Evolutionary conservation across 2,797 vertebrate genomes (phyloP), one percentile per base, ranked within the genome.

Genomic region (Pipistrellus kuhlii): DNA sequence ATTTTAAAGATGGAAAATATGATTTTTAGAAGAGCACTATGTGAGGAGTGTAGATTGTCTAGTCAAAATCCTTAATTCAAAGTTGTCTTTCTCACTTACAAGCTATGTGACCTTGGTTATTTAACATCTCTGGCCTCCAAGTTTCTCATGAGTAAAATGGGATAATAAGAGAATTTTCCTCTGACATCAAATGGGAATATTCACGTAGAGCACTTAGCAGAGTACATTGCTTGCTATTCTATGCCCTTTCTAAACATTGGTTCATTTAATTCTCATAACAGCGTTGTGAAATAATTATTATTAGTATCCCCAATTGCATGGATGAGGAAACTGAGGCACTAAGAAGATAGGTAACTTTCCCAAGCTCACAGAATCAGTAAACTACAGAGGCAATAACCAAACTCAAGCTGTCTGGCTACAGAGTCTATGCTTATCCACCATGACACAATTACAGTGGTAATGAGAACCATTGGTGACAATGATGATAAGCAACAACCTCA

Each of bases 321-420:
- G 32, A 91, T 85, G 44, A 96, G 18, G 21, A 91, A 95, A 93
- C 0, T 46, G 55, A 93, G 38, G 73, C 44, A 62, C 27, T 25
- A 53, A 59, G 17, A 85, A 27, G 3, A 46, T 62, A 76, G n/a
- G 3, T 32, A 32, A 80, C 18, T 82, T 84, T 2, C 21, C 8
- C 10, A 80, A 62, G 9, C 5, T 62, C 64, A 76, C 6, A 85
- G 20, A 90, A 77, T n/a, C 20, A 23, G 30, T 51, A 82, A 64
- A 14, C 14, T 41, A 15, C 57, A 95, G 59, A 84, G 25, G 44
- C 15, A 87, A 12, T 35, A 69, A 71, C 93, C 46, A 75, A 66
- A 69, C 17, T 75, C 48, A 68, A 30, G 21, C 8, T 64, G 8
- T n/a, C 21, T 48, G 21, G 48, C 32, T 90, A n/a, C 14, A 75